These are phyloP conservation scores for Hexactinellida sp. DNA, from an alignment of 37 sponge, comb jelly and placozoan genomes.

Conservation along the genomic window DNA sequence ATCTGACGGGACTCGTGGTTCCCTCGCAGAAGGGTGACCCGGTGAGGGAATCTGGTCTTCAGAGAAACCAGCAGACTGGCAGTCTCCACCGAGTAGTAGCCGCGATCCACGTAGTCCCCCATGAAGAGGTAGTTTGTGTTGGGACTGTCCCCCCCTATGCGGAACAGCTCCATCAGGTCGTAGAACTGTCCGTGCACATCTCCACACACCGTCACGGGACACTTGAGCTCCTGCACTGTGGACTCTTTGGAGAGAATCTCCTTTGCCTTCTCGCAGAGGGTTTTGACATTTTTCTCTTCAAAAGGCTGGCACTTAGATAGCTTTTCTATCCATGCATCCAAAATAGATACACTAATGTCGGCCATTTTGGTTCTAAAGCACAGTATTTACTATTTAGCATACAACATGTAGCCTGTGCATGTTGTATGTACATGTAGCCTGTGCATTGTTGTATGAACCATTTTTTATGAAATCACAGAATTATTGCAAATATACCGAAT, in stretches of 20 bases:
- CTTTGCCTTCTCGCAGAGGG: constrained; percentile 80
- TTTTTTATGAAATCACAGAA: too few relatives aligned
- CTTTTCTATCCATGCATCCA: constrained; percentile 80
- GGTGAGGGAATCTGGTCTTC: constrained; percentile 75
- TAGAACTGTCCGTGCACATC: constrained; percentile 99
- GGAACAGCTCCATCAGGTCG: constrained; percentile 93
- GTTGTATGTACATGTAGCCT: too few relatives aligned
- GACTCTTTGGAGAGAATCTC: constrained; percentile 84
- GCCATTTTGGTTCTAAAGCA: too few relatives aligned
- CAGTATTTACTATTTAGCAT: too few relatives aligned
- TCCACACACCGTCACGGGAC: constrained; percentile 98
- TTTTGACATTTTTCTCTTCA: constrained; percentile 75
- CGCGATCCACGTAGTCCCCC: constrained; percentile 99
- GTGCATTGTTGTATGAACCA: too few relatives aligned
- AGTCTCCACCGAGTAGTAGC: constrained; percentile 97
- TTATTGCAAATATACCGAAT: too few relatives aligned
- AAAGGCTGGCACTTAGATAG: constrained; percentile 84
- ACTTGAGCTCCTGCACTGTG: constrained; percentile 87
- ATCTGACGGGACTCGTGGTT: constrained; percentile 97
- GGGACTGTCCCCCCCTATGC: constrained; percentile 87
- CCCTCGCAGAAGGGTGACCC: constrained; percentile 90
- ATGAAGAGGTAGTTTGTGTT: constrained; percentile 98
- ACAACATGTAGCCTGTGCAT: too few relatives aligned
- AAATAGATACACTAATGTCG: too few relatives aligned
- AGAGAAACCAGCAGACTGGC: constrained; percentile 84